Base-by-base conservation (phyloP, 2,113 vertebrate genomes). In the Ranitomeya imitator region DNA sequence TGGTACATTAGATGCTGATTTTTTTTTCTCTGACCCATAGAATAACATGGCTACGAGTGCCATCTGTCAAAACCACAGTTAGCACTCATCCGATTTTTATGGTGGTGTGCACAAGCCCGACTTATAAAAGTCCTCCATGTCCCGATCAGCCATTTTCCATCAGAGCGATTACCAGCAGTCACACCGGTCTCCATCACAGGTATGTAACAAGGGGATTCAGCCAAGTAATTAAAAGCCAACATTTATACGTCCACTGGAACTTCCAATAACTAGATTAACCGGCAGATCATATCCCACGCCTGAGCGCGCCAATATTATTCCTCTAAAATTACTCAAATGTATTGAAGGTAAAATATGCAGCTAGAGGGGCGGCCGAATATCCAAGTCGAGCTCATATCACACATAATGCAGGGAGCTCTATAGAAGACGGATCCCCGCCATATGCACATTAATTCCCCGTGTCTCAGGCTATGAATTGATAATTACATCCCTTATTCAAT, bases 401-500 rank as follows among this genome's bases (percentile, higher is more conserved):
- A 14, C 5, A 21, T 6, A 86, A 55, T 37, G 15, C 37, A 74
- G 71, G 69, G 67, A 76, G 26, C 19, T 51, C 18, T 23, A 86
- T 63, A 61, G 2, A 74, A 51, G 59, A 59, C 45, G 37, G 16
- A n/a, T 14, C 54, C 85, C 71, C 71, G 52, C 73, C 31, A 7
- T 15, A 23, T n/a, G 57, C 55, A 10, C 55, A 61, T 95, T 94
- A 96, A 96, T 96, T 95, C 93, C 86, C 84, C 88, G 92, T 73
- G 94, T 94, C 95, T 95, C 95, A 95, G 95, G 95, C 95, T 95
- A 95, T 96, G 94, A 96, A 96, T 96, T 94, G 86, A 92, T 96
- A 96, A 96, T 94, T 94, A 93, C 94, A 95, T 94, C 93, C 37
- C 31, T 21, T 14, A 21, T 61, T 63, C 10, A 51, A 52, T 21